Evolutionary conservation across 2,888 invertebrate genomes (phyloP), one percentile per base, ranked within the genome.

Genomic region (Melolontha melolontha): DNA sequence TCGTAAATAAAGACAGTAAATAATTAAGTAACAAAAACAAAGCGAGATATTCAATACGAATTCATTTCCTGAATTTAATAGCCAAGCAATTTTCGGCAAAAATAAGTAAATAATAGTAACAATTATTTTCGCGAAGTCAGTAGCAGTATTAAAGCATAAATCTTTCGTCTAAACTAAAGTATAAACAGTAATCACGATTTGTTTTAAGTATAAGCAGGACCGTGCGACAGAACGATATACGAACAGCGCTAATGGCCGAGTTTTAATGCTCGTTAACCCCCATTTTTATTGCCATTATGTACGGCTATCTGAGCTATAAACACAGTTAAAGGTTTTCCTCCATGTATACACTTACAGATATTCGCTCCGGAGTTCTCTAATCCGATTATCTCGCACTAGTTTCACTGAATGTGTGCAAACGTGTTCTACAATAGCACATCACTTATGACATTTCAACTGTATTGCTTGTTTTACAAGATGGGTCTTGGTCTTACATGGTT

Each of bases 231-330:
- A 50, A 71, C 71, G 71, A 73, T 73, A 71, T 72, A 73, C 73
- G 72, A 66, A 71, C 70, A 69, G 68, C 71, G 73, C 73, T 74
- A 74, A 74, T 74, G 73, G 73, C 69, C 69, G 71, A 74, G 73
- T 74, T 74, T 74, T 74, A 74, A 74, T 74, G 73, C 73, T 74
- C 74, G 73, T 73, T 74, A 74, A 74, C 72, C 72, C 72, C 65
- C 73, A 72, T 73, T 73, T 73, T 74, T 74, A 74, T 74, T 74
- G 70, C 73, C 71, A 70, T 71, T 71, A 72, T 71, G 71, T 72
- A 72, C 69, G 72, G 68, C 57, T 69, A 72, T 72, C 71, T 68
- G 72, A 67, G 66, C 68, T 55, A 68, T 69, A 72, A 72, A 71
- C 72, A 72, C 69, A 68, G 69, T 66, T 69, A 69, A 69, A 63